Evolutionary conservation across 2,113 vertebrate species (phyloP).

Genomic region (Chaetura pelagica): DNA sequence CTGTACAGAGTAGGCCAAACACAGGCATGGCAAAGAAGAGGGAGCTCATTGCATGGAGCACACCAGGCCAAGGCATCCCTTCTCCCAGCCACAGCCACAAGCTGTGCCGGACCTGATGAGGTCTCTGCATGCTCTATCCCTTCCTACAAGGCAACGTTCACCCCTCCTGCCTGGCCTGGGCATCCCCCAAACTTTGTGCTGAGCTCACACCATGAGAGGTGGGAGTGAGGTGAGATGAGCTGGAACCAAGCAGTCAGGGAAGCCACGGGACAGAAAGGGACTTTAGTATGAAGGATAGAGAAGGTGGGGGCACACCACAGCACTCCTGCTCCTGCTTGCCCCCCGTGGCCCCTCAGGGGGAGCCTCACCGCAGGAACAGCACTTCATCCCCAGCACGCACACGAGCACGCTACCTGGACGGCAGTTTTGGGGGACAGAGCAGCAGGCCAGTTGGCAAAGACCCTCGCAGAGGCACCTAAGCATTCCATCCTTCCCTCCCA

Average conservation of each 20-base stretch:
- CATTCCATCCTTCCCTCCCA: background rate
- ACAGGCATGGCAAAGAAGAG: fast-evolving
- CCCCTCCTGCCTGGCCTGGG: background rate
- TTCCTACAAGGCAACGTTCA: background rate
- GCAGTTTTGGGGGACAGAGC: background rate
- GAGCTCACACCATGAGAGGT: fast-evolving
- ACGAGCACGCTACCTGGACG: fast-evolving
- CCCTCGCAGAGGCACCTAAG: background rate
- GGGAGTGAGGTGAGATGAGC: fast-evolving
- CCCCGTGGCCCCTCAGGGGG: background rate
- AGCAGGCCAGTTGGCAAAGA: background rate
- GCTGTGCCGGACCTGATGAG: fast-evolving
- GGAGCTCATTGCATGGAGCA: background rate
- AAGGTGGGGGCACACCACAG: background rate
- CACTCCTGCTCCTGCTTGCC: background rate
- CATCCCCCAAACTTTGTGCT: background rate
- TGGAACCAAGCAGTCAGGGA: background rate
- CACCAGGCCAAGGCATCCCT: background rate
- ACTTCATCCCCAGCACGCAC: background rate
- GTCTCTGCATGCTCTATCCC: background rate
- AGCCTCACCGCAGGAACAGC: fast-evolving
- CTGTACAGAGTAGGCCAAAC: background rate
- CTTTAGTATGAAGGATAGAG: background rate
- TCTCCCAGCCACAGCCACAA: background rate
- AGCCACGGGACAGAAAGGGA: background rate